Evolutionary conservation across 2,797 vertebrate genomes (phyloP), one percentile per base, ranked within the genome.

Genomic region (Cetoscarus ocellatus): DNA sequence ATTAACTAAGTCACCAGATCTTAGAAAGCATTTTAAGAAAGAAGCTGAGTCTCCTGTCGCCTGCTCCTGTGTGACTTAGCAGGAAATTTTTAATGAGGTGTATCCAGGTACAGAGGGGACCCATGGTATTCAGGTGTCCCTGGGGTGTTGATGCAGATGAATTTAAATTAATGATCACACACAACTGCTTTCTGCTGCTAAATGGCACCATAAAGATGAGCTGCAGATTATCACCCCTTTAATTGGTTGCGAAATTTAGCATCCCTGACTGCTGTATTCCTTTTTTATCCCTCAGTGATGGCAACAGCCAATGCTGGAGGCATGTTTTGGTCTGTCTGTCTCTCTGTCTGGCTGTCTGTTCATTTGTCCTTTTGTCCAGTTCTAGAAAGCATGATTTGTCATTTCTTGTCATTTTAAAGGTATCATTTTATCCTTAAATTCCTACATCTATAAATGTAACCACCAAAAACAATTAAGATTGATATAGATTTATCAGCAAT

Each of bases 101-200:
- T 47, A 75, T 72, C 67, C 76, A 79, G 75, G 79, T 84, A 73
- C 60, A 61, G 13, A 79, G 76, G 49, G 50, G 51, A 66, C 61
- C 60, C 54, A 34, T 63, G 51, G 69, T 34, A 69, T 54, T 64
- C 40, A 55, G 54, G 12, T 43, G 65, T 79, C 80, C 77, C 73
- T 19, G 36, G 34, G 57, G 84, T 75, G 73, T 63, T 62, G 62
- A 83, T 27, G 45, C 58, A 75, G 60, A 75, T 83, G 10, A 55
- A 76, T 84, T 80, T 83, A 55, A 72, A 81, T 84, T 86, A 85
- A 83, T 72, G 50, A 79, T 85, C 68, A 72, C 58, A 69, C 59
- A 56, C 52, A 27, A 27, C 27, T 75, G 48, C 71, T 49, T 56
- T 70, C 64, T 80, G 70, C 62, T 85, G 61, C 67, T 51, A 78